Base-by-base conservation (phyloP, 2,888 invertebrate species). In the Neoascia interrupta region DNA sequence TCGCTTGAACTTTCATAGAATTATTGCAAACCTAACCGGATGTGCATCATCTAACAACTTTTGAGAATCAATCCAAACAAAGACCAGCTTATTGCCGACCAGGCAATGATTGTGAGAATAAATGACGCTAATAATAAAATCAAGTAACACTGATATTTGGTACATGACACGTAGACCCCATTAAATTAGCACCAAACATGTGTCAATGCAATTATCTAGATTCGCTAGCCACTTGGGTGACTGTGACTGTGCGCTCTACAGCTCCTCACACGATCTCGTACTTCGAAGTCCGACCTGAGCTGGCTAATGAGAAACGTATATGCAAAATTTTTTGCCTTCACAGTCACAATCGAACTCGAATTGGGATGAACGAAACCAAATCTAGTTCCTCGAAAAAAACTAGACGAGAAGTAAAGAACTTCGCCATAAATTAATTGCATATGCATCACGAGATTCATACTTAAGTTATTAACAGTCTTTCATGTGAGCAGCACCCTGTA, bases 1-100 rank as follows among this genome's bases (percentile, higher is more conserved):
- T n/a, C n/a, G n/a, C n/a, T n/a, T n/a, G n/a, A n/a, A n/a, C n/a
- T n/a, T n/a, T n/a, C n/a, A n/a, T n/a, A n/a, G n/a, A 26, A 26
- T 26, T 28, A 41, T 41, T 43, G 6, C 56, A 36, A 34, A 28
- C 47, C 34, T 31, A 66, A 61, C 79, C 79, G 79, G 73, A 79
- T 79, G 51, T 79, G 79, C 79, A 73, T 73, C 66, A 76, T 72
- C 72, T 61, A 79, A 61, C 79, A 73, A 60, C 73, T 79, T 73
- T 54, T 60, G 51, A 54, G 13, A 53, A 47, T 26, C 31, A 28
- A 41, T 34, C 18, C 10, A 58, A 36, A 45, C 23, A 37, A 37
- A 15, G 5, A 6, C 31, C 31, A 61, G 51, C 26, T 37, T 21
- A 26, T 26, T 8, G 8, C 5, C 26, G 8, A 26, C 4, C 26